Evolutionary conservation across 30 jellyfish, hydroid and myxozoan genomes (phyloP), one percentile per base, ranked within the genome.

Genomic region (Aurelia coerulea): DNA sequence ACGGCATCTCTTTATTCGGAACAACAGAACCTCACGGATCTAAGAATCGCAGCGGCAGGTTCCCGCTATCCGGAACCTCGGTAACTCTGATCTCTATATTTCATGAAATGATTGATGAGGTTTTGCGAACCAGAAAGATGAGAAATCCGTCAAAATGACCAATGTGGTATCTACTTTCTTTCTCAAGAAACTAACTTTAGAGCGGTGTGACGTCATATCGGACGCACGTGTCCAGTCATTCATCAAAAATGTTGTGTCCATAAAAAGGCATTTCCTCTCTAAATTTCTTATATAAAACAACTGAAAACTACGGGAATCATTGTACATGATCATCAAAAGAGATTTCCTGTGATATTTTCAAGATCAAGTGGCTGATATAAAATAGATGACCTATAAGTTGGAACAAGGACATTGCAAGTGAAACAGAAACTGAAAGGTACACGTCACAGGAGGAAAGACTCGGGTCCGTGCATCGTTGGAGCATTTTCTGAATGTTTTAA

Each of bases 51-150:
- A 81, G 84, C 58, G 62, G 68, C 72, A 51, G 4, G 78, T 81
- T 68, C 71, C 84, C 68, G n/a, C 10, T 19, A 15, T 51, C 81
- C 74, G 81, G 90, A 80, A 42, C 50, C 64, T 80, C 90, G 81
- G 90, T 65, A 46, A 66, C 80, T 80, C 50, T 16, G 90, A 80
- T 39, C 65, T 66, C 65, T 31, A 32, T n/a, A 10, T 42, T 80
- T 35, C n/a, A 53, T 29, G 81, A 65, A 35, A 68, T 81, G 91
- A 81, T 81, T 81, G 91, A 81, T 81, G 77, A 81, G 84, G 67
- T 23, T 33, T 29, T 73, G 50, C 31, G 37, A 34, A 35, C 77
- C 17, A 18, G 32, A 75, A 68, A 46, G 78, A 68, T 73, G 91
- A 73, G 16, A 81, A 34, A 54, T 81, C 91, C 91, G 91, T 76